Evolutionary conservation across 2,797 vertebrate genomes (phyloP), one percentile per base, ranked within the genome.

Genomic region (Notolepis coatsorum): DNA sequence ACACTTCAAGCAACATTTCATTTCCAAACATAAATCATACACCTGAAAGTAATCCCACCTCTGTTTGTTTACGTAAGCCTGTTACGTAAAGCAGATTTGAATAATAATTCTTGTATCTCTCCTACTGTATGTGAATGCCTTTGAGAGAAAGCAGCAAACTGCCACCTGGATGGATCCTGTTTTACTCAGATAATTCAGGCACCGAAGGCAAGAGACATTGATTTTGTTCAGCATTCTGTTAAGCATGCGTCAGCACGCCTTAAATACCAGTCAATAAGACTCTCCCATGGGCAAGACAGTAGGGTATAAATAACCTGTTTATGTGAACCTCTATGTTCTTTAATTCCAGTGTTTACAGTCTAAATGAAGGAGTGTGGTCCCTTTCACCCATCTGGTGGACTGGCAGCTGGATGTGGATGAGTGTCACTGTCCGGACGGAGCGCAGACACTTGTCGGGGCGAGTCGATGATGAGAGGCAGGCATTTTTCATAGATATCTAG

Each of bases 221-320:
- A 88, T 80, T 81, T 68, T 56, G 73, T 71, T 71, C 68, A 28
- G 72, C 38, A 5, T 77, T 56, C 35, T 5, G 45, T 85, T 76
- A 77, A 85, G 85, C 61, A 82, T 65, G 80, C 38, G 61, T 81
- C 55, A 30, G 63, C 62, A 52, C 65, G 66, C 63, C 71, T 80
- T 84, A 85, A 90, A 88, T 77, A 76, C 60, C 77, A 77, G 88
- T 88, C 77, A 50, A 90, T 84, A 52, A 33, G 37, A 15, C 18
- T 62, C 47, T 79, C 70, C 73, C 54, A 0, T 56, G 75, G 74
- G 74, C 60, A 43, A 38, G 56, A 50, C n/a, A 58, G 52, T 43
- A 18, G 27, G 64, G 52, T 75, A 78, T 83, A 88, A 87, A 86
- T 77, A 88, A 65, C 59, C 68, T 37, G 35, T 69, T 81, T 65